Evolutionary conservation across 2,888 invertebrate species (phyloP).

Genomic region (Aleiodes alternator): DNA sequence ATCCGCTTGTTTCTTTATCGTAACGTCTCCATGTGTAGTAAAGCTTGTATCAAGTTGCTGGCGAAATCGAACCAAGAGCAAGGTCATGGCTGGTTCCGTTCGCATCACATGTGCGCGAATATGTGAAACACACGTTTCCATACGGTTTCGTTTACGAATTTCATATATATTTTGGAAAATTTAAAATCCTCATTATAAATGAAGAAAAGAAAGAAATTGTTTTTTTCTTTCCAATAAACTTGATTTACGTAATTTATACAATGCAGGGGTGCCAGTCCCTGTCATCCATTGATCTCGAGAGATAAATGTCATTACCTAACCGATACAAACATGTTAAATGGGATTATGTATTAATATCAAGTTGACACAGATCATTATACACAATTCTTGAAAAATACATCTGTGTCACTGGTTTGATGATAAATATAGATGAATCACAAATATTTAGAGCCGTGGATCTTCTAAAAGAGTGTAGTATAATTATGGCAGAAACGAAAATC

Average conservation of each 20-base stretch:
- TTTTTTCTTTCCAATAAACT: too few relatives aligned
- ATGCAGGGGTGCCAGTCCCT: too few relatives aligned
- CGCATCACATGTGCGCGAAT: not conserved
- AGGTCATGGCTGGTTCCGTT: not conserved
- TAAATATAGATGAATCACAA: not conserved
- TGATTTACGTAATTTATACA: too few relatives aligned
- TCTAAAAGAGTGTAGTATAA: conserved; percentile 1
- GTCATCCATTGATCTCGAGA: too few relatives aligned
- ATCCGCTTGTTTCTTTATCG: not conserved
- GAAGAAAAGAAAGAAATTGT: too few relatives aligned
- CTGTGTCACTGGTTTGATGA: not conserved
- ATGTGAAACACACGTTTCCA: not conserved
- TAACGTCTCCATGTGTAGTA: not conserved
- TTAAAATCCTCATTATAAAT: too few relatives aligned
- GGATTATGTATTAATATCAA: too few relatives aligned
- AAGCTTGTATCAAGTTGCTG: not conserved
- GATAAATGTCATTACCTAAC: too few relatives aligned
- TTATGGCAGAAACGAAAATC: not conserved
- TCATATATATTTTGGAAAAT: too few relatives aligned
- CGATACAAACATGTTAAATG: too few relatives aligned
- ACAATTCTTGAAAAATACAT: not conserved
- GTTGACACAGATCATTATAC: not conserved
- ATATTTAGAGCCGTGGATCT: not conserved
- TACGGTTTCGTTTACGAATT: too few relatives aligned
- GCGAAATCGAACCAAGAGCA: conserved; percentile 18